Conservation (phyloP, 2,888 invertebrate species). For the Mamestra brassicae region DNA sequence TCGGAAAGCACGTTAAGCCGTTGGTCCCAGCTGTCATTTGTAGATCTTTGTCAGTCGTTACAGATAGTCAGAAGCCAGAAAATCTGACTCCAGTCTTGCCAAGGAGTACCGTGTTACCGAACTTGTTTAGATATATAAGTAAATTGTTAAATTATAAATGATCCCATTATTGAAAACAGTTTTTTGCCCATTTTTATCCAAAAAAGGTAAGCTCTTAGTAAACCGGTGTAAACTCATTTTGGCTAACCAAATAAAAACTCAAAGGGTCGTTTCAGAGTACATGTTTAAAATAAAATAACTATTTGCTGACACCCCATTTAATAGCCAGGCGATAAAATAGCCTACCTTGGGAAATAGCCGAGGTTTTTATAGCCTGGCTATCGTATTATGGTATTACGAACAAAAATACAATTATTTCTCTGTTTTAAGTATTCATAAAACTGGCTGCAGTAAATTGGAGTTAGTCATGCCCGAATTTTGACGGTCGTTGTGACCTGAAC, state of each 20-base stretch:
- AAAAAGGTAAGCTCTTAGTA: not conserved
- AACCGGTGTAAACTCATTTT: not conserved
- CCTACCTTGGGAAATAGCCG: slow-evolving; percentile 41
- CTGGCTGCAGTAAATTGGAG: not conserved
- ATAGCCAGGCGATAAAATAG: slow-evolving; percentile 39
- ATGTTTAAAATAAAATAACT: slow-evolving; percentile 39
- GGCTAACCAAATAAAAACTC: not conserved
- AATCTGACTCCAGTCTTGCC: too few species aligned
- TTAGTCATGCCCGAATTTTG: not conserved
- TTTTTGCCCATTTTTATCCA: not conserved
- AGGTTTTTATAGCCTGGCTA: slow-evolving; percentile 27
- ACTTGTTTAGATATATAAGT: too few species aligned
- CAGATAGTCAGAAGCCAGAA: too few species aligned
- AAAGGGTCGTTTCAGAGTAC: not conserved
- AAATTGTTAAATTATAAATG: not conserved
- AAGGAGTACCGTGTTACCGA: too few species aligned
- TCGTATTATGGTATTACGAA: slow-evolving; percentile 12
- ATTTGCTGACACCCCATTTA: slow-evolving; percentile 31
- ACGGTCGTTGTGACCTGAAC: not conserved
- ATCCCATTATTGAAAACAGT: not conserved
- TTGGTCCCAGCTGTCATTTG: too few species aligned
- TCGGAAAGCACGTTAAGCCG: too few species aligned
- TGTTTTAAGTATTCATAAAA: slow-evolving; percentile 38
- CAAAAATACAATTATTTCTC: slow-evolving; percentile 30
- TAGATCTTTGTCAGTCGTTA: too few species aligned